These are phyloP conservation scores for Pseudomyrmex dendroicus DNA, from an alignment of 1,140 invertebrate species.

Conservation along the genomic window DNA sequence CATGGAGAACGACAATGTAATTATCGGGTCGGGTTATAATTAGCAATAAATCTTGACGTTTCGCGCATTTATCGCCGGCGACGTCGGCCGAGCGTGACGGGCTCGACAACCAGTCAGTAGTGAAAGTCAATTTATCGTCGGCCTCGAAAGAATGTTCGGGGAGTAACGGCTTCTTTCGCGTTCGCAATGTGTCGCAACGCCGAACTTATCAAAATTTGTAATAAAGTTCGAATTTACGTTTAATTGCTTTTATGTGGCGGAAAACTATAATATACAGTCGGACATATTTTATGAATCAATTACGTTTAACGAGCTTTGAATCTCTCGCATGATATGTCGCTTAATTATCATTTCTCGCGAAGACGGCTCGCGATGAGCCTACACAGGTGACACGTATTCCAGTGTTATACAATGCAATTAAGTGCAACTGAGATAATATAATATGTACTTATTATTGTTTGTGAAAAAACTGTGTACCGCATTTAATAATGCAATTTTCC, in stretches of 20 bases:
- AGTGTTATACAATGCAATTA: not conserved
- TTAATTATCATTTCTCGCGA: not conserved
- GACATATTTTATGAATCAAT: conserved; percentile 1
- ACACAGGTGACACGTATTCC: not conserved
- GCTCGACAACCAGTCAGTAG: conserved; percentile 27
- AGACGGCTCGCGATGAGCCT: too few species aligned
- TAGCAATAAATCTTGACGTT: conserved; percentile 47
- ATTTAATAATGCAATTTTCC: not conserved
- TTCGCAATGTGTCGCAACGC: not conserved
- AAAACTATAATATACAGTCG: too few species aligned
- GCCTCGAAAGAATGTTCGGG: conserved; percentile 21
- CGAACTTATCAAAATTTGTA: not conserved
- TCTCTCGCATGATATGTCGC: not conserved
- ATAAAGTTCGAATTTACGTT: not conserved
- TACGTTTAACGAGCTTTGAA: not conserved
- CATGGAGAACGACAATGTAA: conserved; percentile 27
- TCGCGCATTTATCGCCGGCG: conserved; percentile 17
- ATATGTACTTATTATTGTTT: conserved; percentile 13
- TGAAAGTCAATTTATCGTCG: conserved; percentile 58
- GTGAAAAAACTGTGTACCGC: not conserved
- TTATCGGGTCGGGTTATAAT: conserved; percentile 35
- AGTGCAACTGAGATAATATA: not conserved
- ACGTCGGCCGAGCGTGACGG: conserved; percentile 31
- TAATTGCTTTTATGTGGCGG: too few species aligned
- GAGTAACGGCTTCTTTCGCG: conserved; percentile 19